These are phyloP conservation scores for Diadumene lineata DNA, from an alignment of 92 coral and sea anemone genomes.

Conservation along the genomic window DNA sequence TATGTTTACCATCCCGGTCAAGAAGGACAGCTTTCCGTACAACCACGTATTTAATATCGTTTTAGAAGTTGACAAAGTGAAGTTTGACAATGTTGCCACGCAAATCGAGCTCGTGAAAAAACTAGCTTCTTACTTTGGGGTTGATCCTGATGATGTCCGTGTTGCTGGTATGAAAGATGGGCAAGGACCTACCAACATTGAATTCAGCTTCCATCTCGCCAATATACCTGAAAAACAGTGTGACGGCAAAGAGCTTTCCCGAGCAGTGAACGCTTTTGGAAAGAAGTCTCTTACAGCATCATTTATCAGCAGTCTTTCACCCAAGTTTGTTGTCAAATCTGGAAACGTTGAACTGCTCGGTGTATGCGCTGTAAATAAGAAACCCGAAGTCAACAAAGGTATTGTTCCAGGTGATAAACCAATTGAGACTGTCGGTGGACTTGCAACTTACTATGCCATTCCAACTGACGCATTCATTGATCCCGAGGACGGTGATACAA, in stretches of 20 bases:
- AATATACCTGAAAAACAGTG: conserved; percentile 57
- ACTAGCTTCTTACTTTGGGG: conserved; percentile 62
- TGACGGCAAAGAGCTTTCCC: conserved; percentile 30
- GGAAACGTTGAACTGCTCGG: conserved; percentile 48
- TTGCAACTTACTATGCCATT: conserved; percentile 52
- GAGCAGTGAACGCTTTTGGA: conserved; percentile 37
- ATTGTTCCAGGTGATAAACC: conserved; percentile 12
- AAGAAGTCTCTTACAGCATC: conserved; percentile 31
- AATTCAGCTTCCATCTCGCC: conserved; percentile 56
- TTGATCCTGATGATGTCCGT: conserved; percentile 42
- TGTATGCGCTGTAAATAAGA: conserved; percentile 32
- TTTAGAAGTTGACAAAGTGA: conserved; percentile 43
- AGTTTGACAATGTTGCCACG: conserved; percentile 36
- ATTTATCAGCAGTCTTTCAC: conserved; percentile 44
- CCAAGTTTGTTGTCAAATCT: conserved; percentile 56
- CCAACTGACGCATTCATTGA: conserved; percentile 73
- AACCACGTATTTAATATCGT: conserved; percentile 58
- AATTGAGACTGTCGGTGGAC: conserved; percentile 55
- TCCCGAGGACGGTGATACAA: conserved; percentile 75
- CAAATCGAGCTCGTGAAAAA: conserved; percentile 52
- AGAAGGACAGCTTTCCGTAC: conserved; percentile 33
- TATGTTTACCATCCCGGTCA: conserved; percentile 51
- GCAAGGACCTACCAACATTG: conserved; percentile 34
- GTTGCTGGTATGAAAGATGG: conserved; percentile 38
- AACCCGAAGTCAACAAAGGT: conserved; percentile 21